A percentile compares a stretch with the other conserved stretches of the same genome.
Conservation (phyloP, 2,888 invertebrate species). For the Drosophila limbata region DNA sequence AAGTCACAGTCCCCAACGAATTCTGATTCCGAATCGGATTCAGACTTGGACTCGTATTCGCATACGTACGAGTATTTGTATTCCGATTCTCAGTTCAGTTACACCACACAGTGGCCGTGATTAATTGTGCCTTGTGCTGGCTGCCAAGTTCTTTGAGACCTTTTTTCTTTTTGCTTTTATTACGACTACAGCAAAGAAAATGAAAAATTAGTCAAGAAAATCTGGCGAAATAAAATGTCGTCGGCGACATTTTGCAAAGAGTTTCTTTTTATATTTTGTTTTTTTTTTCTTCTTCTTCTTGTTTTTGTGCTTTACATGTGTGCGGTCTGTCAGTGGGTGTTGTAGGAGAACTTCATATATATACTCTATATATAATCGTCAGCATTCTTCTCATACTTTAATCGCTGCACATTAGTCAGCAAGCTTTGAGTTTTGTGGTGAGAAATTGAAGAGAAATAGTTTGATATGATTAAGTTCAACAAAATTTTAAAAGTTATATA, state of each 20-base stretch:
- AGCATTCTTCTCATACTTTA: constrained; percentile 56
- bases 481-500: neutral
- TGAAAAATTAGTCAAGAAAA: constrained; percentile 84
- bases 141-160: constrained; percentile 31
- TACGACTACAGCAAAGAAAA: constrained; percentile 65
- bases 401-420: constrained; percentile 75
- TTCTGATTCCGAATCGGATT: constrained; percentile 1
- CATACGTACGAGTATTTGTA: constrained; percentile 8
- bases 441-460: constrained; percentile 1
- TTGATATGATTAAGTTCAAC: neutral
- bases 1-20: constrained; percentile 23
- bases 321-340: constrained; percentile 45
- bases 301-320: constrained; percentile 34
- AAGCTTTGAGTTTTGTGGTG: constrained; percentile 37
- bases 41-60: constrained; percentile 1
- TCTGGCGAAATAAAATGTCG: constrained; percentile 85
- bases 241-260: constrained; percentile 84
- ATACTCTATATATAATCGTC: constrained; percentile 12
- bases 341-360: constrained; percentile 14
- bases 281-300: constrained; percentile 11
- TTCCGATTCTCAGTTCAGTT: constrained; percentile 38
- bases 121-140: constrained; percentile 77
- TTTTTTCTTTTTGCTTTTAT: constrained; percentile 14
- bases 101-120: constrained; percentile 55
- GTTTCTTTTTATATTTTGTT: constrained; percentile 35